A percentile compares a stretch with the other conserved stretches of the same genome.
phyloP scores from a whole-genome alignment of 2,888 invertebrate genomes.

The Urechis unicinctus region DNA sequence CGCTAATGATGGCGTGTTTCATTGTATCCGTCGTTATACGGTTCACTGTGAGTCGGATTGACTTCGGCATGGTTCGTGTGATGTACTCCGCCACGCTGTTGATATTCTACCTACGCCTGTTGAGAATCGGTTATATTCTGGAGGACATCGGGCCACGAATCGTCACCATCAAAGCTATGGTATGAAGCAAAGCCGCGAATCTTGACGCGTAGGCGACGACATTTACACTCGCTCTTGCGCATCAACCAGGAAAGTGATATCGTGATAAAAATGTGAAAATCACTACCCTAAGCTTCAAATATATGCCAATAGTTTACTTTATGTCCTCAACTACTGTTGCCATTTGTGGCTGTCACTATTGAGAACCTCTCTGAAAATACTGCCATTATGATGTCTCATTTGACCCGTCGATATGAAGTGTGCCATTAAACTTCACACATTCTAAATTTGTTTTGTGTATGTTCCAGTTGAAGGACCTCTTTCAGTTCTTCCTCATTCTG shows the following conservation, averaged over 20 bases:
- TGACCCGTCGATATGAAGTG: neutral
- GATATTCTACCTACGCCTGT: constrained; percentile 15
- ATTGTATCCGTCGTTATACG: constrained; percentile 7
- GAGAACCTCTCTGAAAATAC: no score
- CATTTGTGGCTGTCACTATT: no score
- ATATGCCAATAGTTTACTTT: no score
- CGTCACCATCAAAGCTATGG: constrained; percentile 15
- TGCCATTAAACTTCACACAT: neutral
- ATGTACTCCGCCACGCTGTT: constrained; percentile 11
- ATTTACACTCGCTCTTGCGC: no score
- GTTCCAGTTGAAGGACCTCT: constrained; percentile 12
- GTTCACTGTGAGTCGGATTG: constrained; percentile 1
- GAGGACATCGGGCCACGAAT: constrained; percentile 13
- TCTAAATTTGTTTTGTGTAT: neutral
- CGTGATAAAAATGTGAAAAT: no score
- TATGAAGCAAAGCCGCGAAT: no score
- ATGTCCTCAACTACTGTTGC: no score
- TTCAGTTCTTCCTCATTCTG: constrained; percentile 14
- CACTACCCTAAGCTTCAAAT: no score
- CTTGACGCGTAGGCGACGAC: no score
- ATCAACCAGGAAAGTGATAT: no score
- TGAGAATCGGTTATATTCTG: constrained; percentile 13
- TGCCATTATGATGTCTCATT: neutral
- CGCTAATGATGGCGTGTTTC: constrained; percentile 2
- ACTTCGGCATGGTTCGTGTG: constrained; percentile 10